Conservation (phyloP, 2,888 invertebrate genomes). For the Scaeva pyrastri region DNA sequence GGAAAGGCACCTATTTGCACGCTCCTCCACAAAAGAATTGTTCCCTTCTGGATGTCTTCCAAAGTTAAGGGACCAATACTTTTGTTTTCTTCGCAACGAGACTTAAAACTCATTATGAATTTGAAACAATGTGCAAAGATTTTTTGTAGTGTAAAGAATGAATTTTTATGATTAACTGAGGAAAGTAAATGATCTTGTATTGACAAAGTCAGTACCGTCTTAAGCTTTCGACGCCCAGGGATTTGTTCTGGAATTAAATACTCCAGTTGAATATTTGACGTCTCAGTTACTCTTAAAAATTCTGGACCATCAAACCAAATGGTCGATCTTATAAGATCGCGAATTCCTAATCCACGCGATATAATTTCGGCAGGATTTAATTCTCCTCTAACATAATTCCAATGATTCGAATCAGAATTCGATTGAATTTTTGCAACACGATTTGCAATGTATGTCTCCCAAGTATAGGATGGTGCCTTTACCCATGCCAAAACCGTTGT, state of each 20-base stretch:
- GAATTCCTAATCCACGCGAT: too few relatives aligned
- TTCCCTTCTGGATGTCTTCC: conserved; percentile 2
- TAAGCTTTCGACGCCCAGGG: neutral
- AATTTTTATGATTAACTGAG: conserved; percentile 16
- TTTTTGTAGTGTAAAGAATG: conserved; percentile 14
- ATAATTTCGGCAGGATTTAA: neutral
- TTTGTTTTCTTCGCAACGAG: neutral
- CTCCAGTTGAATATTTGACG: neutral
- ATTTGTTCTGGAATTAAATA: conserved; percentile 3
- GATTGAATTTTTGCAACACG: conserved; percentile 17
- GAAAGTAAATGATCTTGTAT: neutral
- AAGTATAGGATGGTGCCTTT: conserved; percentile 6
- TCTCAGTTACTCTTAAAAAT: conserved; percentile 13
- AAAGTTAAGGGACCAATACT: neutral
- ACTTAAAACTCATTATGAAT: conserved; percentile 17
- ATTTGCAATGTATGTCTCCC: conserved; percentile 18
- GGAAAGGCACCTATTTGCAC: neutral
- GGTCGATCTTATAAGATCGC: neutral
- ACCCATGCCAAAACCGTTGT: conserved; percentile 27
- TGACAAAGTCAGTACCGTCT: neutral
- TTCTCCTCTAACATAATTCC: neutral
- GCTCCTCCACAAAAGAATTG: neutral
- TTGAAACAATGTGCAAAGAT: conserved; percentile 16
- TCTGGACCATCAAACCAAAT: conserved; percentile 40
- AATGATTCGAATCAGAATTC: neutral